Evolutionary conservation across 2,888 invertebrate genomes (phyloP).

Genomic region (Polylopha cassiicola): DNA sequence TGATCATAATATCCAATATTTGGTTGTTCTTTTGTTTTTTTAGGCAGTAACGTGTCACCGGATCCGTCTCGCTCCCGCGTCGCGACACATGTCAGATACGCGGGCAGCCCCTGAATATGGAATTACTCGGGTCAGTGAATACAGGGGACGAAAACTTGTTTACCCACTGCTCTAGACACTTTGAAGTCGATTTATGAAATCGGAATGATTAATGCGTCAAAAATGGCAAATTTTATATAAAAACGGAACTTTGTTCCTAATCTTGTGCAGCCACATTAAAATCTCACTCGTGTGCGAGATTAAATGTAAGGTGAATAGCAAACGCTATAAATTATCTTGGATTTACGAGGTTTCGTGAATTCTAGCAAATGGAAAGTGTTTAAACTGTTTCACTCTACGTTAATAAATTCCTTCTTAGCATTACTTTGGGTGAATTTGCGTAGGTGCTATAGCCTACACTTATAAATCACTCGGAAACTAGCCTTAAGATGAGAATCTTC

Average conservation of each 20-base stretch:
- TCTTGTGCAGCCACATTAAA: slow-evolving; percentile 6
- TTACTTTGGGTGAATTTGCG: too few species aligned
- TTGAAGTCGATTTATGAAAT: slow-evolving; percentile 26
- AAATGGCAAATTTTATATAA: neutral
- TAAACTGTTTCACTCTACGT: slow-evolving; percentile 2
- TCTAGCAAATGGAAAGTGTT: slow-evolving; percentile 7
- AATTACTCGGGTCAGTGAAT: slow-evolving; percentile 37
- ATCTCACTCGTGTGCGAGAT: neutral
- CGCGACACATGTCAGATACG: slow-evolving; percentile 34
- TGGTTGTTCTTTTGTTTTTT: slow-evolving; percentile 15
- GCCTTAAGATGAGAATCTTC: too few species aligned
- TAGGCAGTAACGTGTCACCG: too few species aligned
- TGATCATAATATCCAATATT: slow-evolving; percentile 3
- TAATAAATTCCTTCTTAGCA: slow-evolving; percentile 4
- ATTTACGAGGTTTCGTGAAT: slow-evolving; percentile 28
- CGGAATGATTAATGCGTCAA: slow-evolving; percentile 4
- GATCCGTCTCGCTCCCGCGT: slow-evolving; percentile 2
- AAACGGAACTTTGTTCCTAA: neutral
- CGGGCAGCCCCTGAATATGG: slow-evolving; percentile 38
- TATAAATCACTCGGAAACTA: too few species aligned
- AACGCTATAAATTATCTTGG: slow-evolving; percentile 27
- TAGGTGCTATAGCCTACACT: too few species aligned
- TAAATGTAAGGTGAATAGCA: slow-evolving; percentile 12
- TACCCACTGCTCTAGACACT: slow-evolving; percentile 26
- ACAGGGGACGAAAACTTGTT: slow-evolving; percentile 32